Conservation (phyloP, 2,113 vertebrate genomes). For the Pseudonaja textilis region DNA sequence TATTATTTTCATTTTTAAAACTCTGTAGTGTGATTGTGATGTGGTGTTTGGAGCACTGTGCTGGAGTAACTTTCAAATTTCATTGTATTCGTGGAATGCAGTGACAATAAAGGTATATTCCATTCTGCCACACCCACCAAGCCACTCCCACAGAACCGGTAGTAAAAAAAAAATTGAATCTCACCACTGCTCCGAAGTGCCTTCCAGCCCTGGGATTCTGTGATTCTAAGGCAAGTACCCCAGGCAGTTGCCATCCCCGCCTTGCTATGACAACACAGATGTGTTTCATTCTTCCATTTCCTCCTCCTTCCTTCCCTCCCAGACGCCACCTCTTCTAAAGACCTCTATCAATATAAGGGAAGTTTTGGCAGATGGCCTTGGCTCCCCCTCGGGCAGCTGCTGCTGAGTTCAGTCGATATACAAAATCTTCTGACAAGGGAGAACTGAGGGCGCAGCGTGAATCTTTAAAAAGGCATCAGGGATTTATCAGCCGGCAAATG, state of each 20-base stretch:
- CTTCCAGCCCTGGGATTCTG: not conserved
- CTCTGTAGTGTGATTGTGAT: too few species aligned
- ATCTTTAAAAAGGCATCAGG: conserved; percentile 27
- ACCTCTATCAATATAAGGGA: conserved; percentile 21
- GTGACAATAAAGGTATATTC: too few species aligned
- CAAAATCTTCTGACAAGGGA: conserved; percentile 32
- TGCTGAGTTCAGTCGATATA: conserved; percentile 44
- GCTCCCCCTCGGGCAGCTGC: conserved; percentile 29
- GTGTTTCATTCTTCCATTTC: conserved; percentile 24
- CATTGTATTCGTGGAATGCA: too few species aligned
- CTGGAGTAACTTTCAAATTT: too few species aligned
- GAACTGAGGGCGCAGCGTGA: conserved; percentile 3
- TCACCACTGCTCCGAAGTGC: too few species aligned
- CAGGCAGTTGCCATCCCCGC: not conserved
- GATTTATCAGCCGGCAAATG: not conserved
- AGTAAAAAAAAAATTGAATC: too few species aligned
- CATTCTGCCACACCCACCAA: too few species aligned
- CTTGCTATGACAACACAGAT: not conserved
- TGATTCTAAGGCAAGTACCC: not conserved
- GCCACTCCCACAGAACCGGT: too few species aligned
- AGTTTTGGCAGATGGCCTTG: conserved; percentile 21
- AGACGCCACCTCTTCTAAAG: conserved; percentile 27
- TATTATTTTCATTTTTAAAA: too few species aligned
- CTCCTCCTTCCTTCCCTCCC: conserved; percentile 8
- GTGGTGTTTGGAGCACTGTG: too few species aligned